Base-by-base conservation (phyloP, 2,113 vertebrate species). In the Prunella himalayana region DNA sequence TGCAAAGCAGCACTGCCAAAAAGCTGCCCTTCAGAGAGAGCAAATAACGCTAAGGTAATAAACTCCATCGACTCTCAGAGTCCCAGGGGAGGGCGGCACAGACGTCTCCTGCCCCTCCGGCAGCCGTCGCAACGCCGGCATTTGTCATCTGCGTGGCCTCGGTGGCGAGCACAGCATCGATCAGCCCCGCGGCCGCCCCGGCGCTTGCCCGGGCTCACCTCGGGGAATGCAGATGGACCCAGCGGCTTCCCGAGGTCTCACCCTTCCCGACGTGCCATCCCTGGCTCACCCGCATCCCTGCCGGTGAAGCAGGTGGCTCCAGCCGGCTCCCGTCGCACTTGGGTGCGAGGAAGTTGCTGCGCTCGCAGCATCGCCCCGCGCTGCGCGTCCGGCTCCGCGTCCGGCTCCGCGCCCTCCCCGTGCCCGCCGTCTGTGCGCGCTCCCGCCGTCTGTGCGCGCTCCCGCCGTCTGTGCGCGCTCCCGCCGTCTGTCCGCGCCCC, bases 41-140 rank as follows among this genome's bases (percentile, higher is more conserved):
- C 76, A 93, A 92, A 92, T 66, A 85, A 56, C 35, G 9, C 75
- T 88, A 84, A 92, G 84, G 88, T 78, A 61, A 94, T 86, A 71
- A 95, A 96, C 72, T 88, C 86, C 80, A 51, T 28, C 30, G 86
- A 86, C 80, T 88, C 47, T 5, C 21, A 49, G n/a, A 83, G 68
- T 68, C 80, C 76, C 18, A 1, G 23, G 54, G 50, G 76, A 88
- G 63, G 35, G 82, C 13, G 3, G 59, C 7, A 4, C 11, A 8
- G 94, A 24, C 33, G 18, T 33, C 79, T 80, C 70, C 53, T 65
- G 35, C 50, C 70, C 57, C 63, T 30, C 45, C 78, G 60, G 78
- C 89, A 90, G 82, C 70, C 45, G 41, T 92, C 10, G 0, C 61
- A 37, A 37, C 5, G 7, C 68, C 41, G 14, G 49, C 44, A 28